Evolutionary conservation across 2,797 vertebrate species (phyloP).

Genomic region (Ctenopoma multispine): DNA sequence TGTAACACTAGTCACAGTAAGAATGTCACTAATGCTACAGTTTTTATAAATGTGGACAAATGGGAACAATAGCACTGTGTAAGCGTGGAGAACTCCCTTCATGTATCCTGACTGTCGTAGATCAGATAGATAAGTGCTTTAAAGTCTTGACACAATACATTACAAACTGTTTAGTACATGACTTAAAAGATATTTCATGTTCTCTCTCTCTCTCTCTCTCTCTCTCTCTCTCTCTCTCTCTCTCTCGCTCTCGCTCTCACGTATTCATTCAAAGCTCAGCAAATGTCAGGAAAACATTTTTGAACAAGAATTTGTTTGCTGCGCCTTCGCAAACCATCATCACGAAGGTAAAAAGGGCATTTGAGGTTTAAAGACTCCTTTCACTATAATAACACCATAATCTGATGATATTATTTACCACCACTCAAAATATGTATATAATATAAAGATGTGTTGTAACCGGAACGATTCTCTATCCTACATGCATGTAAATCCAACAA

Average conservation of each 20-base stretch:
- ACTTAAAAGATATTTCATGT: constrained; percentile 37
- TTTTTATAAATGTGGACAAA: constrained; percentile 32
- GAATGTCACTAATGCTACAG: constrained; percentile 1
- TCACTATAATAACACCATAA: neutral
- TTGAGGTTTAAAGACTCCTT: neutral
- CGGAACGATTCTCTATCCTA: no score
- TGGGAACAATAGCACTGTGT: constrained; percentile 20
- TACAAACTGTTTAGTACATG: constrained; percentile 12
- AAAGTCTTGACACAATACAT: constrained; percentile 17
- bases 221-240: no score
- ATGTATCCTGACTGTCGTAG: constrained; percentile 2
- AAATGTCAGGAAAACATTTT: constrained; percentile 10
- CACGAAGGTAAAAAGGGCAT: neutral
- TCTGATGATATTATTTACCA: neutral
- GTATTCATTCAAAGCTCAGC: neutral
- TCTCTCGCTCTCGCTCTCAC: no score
- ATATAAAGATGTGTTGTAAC: no score
- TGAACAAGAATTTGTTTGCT: neutral
- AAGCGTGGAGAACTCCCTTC: constrained; percentile 13
- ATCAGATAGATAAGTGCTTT: constrained; percentile 25
- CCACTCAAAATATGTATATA: no score
- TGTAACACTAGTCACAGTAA: no score
- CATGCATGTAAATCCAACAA: no score
- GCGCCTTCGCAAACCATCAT: neutral
- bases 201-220: neutral